Evolutionary conservation across 1,140 invertebrate genomes (phyloP).

Genomic region (Oscheius sp.): DNA sequence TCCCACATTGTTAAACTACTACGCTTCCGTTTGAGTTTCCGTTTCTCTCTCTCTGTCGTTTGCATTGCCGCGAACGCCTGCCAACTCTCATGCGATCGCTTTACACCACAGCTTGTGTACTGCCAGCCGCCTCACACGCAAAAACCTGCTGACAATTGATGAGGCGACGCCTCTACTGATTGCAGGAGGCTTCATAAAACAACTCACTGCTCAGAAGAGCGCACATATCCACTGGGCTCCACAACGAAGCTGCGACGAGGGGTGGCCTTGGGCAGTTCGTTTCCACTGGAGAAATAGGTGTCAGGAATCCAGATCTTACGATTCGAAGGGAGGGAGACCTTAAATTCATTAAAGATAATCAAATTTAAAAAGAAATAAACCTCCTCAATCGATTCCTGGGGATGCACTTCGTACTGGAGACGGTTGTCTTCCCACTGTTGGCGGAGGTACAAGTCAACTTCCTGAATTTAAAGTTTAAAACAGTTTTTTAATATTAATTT

Average conservation of each 20-base stretch:
- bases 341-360: background rate
- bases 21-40: no score
- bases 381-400: slow-evolving; percentile 50
- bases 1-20: no score
- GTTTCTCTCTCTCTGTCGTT: background rate
- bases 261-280: slow-evolving; percentile 17
- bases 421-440: slow-evolving; percentile 58
- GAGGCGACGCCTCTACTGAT: background rate
- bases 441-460: slow-evolving; percentile 53
- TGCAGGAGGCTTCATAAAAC: slow-evolving; percentile 2
- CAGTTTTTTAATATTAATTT: no score
- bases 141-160: background rate
- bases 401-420: slow-evolving; percentile 54
- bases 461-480: no score
- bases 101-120: slow-evolving; percentile 2
- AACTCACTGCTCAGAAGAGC: slow-evolving; percentile 41
- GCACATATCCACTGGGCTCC: slow-evolving; percentile 48
- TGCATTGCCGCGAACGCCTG: background rate
- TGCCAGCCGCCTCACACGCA: background rate
- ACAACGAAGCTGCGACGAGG: slow-evolving; percentile 33
- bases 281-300: slow-evolving; percentile 53
- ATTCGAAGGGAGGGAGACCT: slow-evolving; percentile 44
- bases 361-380: slow-evolving; percentile 13
- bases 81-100: no score
- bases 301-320: slow-evolving; percentile 52